A percentile compares a stretch with the other conserved stretches of the same genome.
Evolutionary conservation across 2,797 vertebrate genomes (phyloP).

Genomic region (Naso thynnoides): DNA sequence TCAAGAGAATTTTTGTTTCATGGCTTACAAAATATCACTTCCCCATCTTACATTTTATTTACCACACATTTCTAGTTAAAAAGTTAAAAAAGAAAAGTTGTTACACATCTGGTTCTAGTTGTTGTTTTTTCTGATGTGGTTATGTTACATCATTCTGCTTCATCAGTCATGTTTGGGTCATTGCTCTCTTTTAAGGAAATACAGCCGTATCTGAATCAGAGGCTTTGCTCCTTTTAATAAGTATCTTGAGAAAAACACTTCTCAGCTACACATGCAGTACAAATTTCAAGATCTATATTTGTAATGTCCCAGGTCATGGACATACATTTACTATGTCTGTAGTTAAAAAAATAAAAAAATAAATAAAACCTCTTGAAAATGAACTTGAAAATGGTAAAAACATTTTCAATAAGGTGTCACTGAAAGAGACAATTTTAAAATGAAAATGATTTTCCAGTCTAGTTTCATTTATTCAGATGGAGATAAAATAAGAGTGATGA

Average conservation of each 20-base stretch:
- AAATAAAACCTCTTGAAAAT: background rate
- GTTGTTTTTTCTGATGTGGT: background rate
- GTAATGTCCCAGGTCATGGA: background rate
- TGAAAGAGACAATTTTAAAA: slow-evolving; percentile 2
- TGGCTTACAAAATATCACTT: background rate
- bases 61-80: background rate
- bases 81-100: background rate
- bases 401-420: background rate
- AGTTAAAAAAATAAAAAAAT: background rate
- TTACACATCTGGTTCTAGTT: background rate
- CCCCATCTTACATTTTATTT: background rate
- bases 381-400: background rate
- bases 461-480: slow-evolving; percentile 3
- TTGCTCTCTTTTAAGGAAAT: background rate
- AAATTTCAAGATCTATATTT: background rate
- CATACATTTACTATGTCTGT: background rate
- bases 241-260: background rate
- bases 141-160: background rate
- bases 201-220: background rate
- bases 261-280: background rate
- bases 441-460: background rate
- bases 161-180: background rate
- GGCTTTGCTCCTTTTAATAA: background rate
- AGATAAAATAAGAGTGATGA: slow-evolving; percentile 7
- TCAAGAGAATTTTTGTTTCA: background rate